Evolutionary conservation across 1,140 invertebrate species (phyloP).

Genomic region (Danaus melanippus): DNA sequence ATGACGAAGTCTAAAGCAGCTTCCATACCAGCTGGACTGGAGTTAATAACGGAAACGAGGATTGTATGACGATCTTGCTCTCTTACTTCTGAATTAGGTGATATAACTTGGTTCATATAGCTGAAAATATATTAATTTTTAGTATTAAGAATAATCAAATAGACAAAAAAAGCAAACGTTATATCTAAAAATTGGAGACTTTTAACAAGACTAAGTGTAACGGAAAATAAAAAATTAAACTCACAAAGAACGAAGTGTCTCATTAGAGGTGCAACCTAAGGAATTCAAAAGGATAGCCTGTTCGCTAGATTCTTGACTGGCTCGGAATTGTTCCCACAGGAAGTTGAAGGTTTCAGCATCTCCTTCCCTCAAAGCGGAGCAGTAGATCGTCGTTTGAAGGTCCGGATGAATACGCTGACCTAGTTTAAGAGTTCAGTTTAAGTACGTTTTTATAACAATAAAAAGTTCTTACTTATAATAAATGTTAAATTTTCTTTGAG

Average conservation of each 20-base stretch:
- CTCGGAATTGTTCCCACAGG: slow-evolving; percentile 67
- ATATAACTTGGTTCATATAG: slow-evolving; percentile 52
- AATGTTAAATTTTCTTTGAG: too few relatives aligned
- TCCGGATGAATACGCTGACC: slow-evolving; percentile 40
- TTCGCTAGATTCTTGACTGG: slow-evolving; percentile 67
- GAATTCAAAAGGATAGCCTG: slow-evolving; percentile 73
- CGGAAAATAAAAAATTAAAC: slow-evolving; percentile 17
- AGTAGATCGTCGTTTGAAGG: slow-evolving; percentile 71
- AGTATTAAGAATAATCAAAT: too few relatives aligned
- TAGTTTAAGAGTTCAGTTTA: slow-evolving; percentile 7
- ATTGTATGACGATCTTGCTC: slow-evolving; percentile 57
- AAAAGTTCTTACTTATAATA: too few relatives aligned
- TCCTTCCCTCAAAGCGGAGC: slow-evolving; percentile 71
- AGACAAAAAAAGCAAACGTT: slow-evolving; percentile 3
- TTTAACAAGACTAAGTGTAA: not conserved
- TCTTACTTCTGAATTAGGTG: slow-evolving; percentile 37
- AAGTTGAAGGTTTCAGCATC: slow-evolving; percentile 66
- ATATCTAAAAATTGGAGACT: slow-evolving; percentile 2
- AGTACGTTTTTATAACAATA: too few relatives aligned
- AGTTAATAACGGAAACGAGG: slow-evolving; percentile 48
- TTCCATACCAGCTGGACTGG: slow-evolving; percentile 49
- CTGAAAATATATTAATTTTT: slow-evolving; percentile 23
- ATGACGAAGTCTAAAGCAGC: slow-evolving; percentile 53
- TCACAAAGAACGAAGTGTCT: slow-evolving; percentile 40
- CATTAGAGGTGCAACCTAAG: slow-evolving; percentile 74